phyloP scores from a whole-genome alignment of 2,113 vertebrate species.

The Thunnus thynnus region DNA sequence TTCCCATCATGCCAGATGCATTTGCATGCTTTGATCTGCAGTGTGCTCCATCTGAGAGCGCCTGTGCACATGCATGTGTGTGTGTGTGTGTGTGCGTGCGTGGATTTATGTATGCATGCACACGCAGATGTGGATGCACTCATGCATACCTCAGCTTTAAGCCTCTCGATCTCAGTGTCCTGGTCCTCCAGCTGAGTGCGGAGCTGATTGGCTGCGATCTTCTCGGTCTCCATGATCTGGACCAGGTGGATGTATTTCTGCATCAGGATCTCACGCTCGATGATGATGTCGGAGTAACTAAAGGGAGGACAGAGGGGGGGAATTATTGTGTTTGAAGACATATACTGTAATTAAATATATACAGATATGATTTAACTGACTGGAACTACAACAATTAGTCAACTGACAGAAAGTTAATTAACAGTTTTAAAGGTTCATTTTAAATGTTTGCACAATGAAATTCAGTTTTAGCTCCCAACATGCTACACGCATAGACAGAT shows the following conservation, averaged over 20 bases:
- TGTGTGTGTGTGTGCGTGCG: constrained; percentile 11
- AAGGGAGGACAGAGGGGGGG: neutral
- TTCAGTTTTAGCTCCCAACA: too few relatives aligned
- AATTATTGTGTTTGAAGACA: too few relatives aligned
- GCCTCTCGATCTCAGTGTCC: constrained; percentile 96
- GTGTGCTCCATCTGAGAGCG: neutral
- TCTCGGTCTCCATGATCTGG: constrained; percentile 98
- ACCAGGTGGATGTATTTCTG: constrained; percentile 99
- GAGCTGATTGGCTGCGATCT: constrained; percentile 95
- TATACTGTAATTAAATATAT: neutral
- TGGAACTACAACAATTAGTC: too few relatives aligned
- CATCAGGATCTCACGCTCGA: constrained; percentile 96
- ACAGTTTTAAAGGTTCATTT: too few relatives aligned
- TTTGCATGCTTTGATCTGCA: constrained; percentile 37
- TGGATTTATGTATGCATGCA: constrained; percentile 39
- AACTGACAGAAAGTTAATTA: too few relatives aligned
- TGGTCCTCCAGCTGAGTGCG: constrained; percentile 97
- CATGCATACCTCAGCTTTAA: constrained; percentile 92
- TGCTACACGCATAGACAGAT: too few relatives aligned
- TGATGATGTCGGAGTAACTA: constrained; percentile 95
- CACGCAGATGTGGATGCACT: constrained; percentile 36
- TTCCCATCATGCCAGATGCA: constrained; percentile 27
- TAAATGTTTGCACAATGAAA: too few relatives aligned
- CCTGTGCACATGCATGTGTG: neutral
- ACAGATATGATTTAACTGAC: neutral